A percentile compares a stretch with the other conserved stretches of the same genome.
phyloP scores from a whole-genome alignment of 2,113 vertebrate species.

The Spizaetus ornatus region DNA sequence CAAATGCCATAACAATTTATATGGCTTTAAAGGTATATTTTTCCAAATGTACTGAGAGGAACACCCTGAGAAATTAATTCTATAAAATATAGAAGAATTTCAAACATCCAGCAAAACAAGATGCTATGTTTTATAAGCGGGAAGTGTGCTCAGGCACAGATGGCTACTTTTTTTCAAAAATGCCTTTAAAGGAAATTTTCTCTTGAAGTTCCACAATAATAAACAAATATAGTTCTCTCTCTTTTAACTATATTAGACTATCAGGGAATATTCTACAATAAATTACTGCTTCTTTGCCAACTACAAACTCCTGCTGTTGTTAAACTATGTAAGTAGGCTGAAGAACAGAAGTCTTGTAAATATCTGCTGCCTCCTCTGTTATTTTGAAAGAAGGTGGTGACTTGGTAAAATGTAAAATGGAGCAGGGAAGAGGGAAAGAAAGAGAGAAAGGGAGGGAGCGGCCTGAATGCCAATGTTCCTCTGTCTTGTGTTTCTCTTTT shows the following conservation, averaged over 20 bases:
- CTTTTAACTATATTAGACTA: background rate
- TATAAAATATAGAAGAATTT: background rate
- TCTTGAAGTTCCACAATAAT: background rate
- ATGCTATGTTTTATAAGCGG: fast-evolving
- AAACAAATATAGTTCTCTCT: background rate
- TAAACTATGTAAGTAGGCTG: background rate
- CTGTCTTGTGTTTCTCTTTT: background rate
- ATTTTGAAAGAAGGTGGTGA: background rate
- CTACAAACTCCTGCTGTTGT: background rate
- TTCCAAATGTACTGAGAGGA: background rate
- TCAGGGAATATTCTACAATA: background rate
- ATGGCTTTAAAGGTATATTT: background rate
- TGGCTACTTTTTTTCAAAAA: background rate
- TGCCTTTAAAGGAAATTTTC: background rate
- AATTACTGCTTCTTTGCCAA: background rate
- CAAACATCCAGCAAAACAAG: background rate
- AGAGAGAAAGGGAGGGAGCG: background rate
- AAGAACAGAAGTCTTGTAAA: background rate
- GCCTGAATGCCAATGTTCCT: background rate
- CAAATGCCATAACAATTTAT: background rate
- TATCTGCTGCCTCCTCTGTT: background rate
- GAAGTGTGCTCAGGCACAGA: background rate
- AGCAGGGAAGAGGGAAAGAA: background rate
- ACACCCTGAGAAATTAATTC: background rate
- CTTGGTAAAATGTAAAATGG: background rate